phyloP scores from a whole-genome alignment of 1,140 invertebrate species.

The Octopus bimaculoides region DNA sequence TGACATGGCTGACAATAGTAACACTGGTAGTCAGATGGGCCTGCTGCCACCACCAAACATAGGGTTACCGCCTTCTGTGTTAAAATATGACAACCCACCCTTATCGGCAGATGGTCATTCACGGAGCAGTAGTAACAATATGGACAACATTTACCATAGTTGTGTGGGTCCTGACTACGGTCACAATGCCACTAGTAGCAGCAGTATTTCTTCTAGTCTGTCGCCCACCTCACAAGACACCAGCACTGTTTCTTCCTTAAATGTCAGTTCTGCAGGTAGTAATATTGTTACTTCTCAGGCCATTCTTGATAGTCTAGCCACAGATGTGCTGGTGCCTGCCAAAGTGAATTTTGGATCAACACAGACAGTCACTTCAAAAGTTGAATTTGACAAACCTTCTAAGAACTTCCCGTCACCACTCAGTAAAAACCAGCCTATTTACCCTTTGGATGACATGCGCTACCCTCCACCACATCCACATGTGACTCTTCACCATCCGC shows the following conservation, averaged over 20 bases:
- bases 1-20: neutral
- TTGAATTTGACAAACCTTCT: neutral
- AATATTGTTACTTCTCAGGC: neutral
- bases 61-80: neutral
- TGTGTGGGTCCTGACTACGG: neutral
- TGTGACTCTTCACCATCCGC: neutral
- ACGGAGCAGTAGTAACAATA: neutral
- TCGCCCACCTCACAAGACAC: neutral
- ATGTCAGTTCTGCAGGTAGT: neutral
- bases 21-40: neutral
- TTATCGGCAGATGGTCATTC: neutral
- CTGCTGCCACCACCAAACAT: neutral
- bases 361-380: neutral
- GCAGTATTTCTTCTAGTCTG: neutral
- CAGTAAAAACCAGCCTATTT: neutral
- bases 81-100: neutral
- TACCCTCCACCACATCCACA: constrained; percentile 3
- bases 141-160: neutral
- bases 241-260: neutral
- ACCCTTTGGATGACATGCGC: neutral
- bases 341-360: neutral
- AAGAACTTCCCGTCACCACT: constrained; percentile 1
- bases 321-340: neutral
- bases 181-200: too few species aligned
- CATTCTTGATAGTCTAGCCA: neutral